Percentiles rank a stretch among this genome's conserved stretches.
These are phyloP conservation scores for Scopus umbretta DNA, from an alignment of 2,113 vertebrate species.

Conservation along the genomic window DNA sequence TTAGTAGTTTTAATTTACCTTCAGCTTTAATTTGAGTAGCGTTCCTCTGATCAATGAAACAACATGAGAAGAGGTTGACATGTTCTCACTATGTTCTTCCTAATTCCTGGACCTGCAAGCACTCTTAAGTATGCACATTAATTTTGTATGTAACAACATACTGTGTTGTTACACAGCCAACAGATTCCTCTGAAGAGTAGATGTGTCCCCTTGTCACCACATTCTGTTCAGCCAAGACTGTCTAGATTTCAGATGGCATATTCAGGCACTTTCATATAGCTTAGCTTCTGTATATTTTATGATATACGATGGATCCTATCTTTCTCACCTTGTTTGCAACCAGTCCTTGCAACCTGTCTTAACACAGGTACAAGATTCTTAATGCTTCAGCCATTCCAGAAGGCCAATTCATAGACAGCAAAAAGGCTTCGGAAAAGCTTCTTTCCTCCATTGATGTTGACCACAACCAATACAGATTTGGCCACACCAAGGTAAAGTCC, in stretches of 20 bases:
- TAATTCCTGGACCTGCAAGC: background rate
- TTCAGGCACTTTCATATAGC: background rate
- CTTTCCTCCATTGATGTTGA: conserved; percentile 84
- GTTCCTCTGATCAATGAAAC: background rate
- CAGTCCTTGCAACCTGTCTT: background rate
- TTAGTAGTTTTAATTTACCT: background rate
- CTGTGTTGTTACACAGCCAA: background rate
- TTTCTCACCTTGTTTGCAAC: background rate
- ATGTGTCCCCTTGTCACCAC: background rate
- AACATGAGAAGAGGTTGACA: background rate
- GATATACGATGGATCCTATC: background rate
- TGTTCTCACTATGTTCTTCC: background rate
- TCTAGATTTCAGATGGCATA: background rate
- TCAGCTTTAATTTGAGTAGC: background rate
- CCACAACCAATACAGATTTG: conserved; percentile 81
- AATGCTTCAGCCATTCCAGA: conserved; percentile 84
- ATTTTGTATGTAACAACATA: background rate
- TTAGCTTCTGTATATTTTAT: background rate
- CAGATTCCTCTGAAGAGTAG: background rate
- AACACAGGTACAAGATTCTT: conserved; percentile 80
- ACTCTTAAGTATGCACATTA: background rate
- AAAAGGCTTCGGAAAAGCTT: conserved; percentile 79
- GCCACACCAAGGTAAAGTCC: conserved; percentile 82
- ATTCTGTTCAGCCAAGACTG: background rate
- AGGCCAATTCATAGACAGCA: conserved; percentile 80